Evolutionary conservation across 2,113 vertebrate species (phyloP), one percentile per base, ranked within the genome.

Genomic region (Porphyrio hochstetteri): DNA sequence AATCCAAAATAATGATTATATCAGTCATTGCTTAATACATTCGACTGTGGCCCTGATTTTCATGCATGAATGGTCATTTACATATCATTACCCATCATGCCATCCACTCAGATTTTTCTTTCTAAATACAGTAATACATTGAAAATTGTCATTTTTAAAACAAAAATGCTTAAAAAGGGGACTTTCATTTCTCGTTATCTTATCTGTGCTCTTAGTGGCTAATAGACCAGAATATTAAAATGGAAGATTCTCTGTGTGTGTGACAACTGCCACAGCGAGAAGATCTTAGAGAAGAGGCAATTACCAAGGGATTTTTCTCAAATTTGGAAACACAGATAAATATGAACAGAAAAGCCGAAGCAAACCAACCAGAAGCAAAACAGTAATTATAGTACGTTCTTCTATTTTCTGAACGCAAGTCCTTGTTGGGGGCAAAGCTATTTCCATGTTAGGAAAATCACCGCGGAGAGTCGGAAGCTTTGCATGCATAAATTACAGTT

Each of bases 1-100:
- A 95, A 97, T 75, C 64, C 80, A 80, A 96, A 97, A 88, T 94
- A 95, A 87, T 93, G 88, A 85, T 98, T 87, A 95, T 88, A 95
- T 89, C 95, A 94, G 80, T 89, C 93, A 74, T 19, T 86, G 71
- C 91, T 94, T 95, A 93, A 94, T 93, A 84, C 64, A 95, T 70
- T 74, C 68, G 78, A 87, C 90, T 71, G 57, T 82, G 92, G 94
- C 92, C 87, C 96, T 96, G 82, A 91, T 96, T 97, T 97, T 75
- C 92, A 95, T 90, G 89, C 94, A 94, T 90, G 90, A 96, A 76
- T 87, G 75, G 88, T 87, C 79, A 96, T 97, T 94, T 96, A 87
- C 88, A 95, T 97, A 80, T 97, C 71, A 94, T 94, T 92, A 95
- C 27, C 90, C 90, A 91, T 71, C 76, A 92, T 92, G 59, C 82